Conservation (phyloP, 2,797 vertebrate genomes). For the Selene dorsalis region DNA sequence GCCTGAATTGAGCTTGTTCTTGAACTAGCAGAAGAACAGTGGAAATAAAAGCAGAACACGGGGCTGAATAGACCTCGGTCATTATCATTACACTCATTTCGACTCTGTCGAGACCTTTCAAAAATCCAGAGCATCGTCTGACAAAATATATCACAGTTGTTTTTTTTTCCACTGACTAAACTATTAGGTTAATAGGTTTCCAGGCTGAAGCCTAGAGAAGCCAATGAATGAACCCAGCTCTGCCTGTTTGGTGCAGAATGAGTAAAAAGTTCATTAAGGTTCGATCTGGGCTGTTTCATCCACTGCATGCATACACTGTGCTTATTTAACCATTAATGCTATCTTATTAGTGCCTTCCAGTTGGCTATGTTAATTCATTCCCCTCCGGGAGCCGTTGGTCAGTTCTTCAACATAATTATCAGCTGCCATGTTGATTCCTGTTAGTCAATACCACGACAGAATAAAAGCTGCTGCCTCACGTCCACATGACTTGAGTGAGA, state of each 20-base stretch:
- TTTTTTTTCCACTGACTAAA: too few species aligned
- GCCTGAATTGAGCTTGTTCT: background rate
- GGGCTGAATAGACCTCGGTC: background rate
- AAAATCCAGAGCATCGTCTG: too few species aligned
- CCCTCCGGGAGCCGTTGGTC: conserved; percentile 16
- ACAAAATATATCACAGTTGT: too few species aligned
- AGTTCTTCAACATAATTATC: conserved; percentile 33
- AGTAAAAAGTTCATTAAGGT: background rate
- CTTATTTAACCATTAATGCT: conserved; percentile 24
- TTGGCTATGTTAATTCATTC: conserved; percentile 11
- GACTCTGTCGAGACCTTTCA: too few species aligned
- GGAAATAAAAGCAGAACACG: too few species aligned
- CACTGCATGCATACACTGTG: background rate
- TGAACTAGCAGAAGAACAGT: background rate
- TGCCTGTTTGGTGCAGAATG: background rate
- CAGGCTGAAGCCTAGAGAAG: too few species aligned
- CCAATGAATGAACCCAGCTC: background rate
- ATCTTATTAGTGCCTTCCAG: conserved; percentile 6
- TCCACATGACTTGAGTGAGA: background rate
- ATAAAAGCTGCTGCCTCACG: background rate
- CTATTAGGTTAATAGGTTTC: too few species aligned
- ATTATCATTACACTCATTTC: background rate
- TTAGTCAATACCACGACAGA: conserved; percentile 17
- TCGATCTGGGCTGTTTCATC: background rate
- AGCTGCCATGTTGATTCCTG: conserved; percentile 16